A percentile compares a stretch with the other conserved stretches of the same genome.
Evolutionary conservation across 2,888 invertebrate genomes (phyloP).

Genomic region (Cactoblastis cactorum): DNA sequence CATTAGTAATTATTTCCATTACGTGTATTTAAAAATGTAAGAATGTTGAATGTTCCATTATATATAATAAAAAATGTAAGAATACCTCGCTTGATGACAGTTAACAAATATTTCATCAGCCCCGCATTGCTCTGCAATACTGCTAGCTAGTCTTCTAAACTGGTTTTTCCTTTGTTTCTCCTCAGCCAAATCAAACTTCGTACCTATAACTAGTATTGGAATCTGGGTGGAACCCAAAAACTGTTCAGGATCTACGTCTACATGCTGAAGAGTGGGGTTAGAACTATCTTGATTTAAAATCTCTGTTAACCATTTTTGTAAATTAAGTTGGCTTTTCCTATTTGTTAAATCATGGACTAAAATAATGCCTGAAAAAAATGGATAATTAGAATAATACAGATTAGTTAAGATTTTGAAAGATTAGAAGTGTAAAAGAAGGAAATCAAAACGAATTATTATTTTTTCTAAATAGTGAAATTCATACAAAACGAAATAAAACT

Average conservation of each 20-base stretch:
- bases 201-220: conserved; percentile 91
- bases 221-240: conserved; percentile 90
- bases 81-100: conserved; percentile 78
- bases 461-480: too few relatives aligned
- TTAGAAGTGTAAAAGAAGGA: too few relatives aligned
- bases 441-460: too few relatives aligned
- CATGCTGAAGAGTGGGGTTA: conserved; percentile 67
- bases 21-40: too few relatives aligned
- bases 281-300: conserved; percentile 86
- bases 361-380: conserved; percentile 84
- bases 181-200: conserved; percentile 92
- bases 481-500: too few relatives aligned
- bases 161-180: conserved; percentile 84
- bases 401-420: too few relatives aligned
- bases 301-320: conserved; percentile 96
- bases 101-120: conserved; percentile 96
- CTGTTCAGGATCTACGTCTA: conserved; percentile 91
- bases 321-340: conserved; percentile 95
- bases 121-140: conserved; percentile 93
- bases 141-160: conserved; percentile 77
- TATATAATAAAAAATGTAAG: conserved; percentile 11
- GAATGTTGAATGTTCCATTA: too few relatives aligned
- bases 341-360: conserved; percentile 98
- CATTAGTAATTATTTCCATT: background rate
- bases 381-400: background rate